Conservation (phyloP, 1,140 invertebrate genomes). For the Drosophila nasuta region DNA sequence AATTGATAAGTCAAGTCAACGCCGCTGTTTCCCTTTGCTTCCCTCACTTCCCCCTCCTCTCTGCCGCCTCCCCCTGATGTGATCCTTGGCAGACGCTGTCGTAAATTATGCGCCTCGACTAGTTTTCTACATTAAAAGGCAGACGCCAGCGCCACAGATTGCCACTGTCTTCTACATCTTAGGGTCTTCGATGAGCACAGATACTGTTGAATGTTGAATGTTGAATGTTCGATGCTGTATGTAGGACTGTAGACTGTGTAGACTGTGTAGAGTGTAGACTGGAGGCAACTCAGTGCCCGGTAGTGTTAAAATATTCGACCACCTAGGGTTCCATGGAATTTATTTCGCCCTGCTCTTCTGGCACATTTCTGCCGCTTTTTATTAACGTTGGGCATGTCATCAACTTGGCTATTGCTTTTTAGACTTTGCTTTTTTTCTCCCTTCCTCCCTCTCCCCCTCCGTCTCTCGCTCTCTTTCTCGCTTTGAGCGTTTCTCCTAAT, state of each 20-base stretch:
- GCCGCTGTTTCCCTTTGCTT: slow-evolving; percentile 36
- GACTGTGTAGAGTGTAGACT: not conserved
- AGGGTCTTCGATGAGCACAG: not conserved
- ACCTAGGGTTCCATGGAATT: slow-evolving; percentile 82
- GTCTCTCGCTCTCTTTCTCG: slow-evolving; percentile 11
- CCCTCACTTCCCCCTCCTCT: not conserved
- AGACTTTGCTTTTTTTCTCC: not conserved
- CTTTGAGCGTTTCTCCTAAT: slow-evolving; percentile 53
- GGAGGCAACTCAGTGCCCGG: slow-evolving; percentile 56
- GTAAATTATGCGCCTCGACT: slow-evolving; percentile 83
- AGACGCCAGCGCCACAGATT: slow-evolving; percentile 78
- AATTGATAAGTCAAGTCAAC: slow-evolving; percentile 84
- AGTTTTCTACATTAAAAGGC: slow-evolving; percentile 84
- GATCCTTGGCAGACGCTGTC: slow-evolving; percentile 53
- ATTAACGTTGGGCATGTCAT: slow-evolving; percentile 77
- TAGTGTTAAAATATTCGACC: slow-evolving; percentile 84
- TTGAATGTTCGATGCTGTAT: slow-evolving; percentile 6
- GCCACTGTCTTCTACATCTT: slow-evolving; percentile 52
- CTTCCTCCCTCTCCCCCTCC: not conserved
- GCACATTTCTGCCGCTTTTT: slow-evolving; percentile 82
- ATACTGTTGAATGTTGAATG: too few species aligned
- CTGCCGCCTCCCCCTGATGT: not conserved
- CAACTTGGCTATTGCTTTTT: slow-evolving; percentile 55
- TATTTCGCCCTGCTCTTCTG: slow-evolving; percentile 60
- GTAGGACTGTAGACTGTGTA: too few species aligned